Conservation (phyloP, 2,888 invertebrate genomes). For the Sinelater perroti region DNA sequence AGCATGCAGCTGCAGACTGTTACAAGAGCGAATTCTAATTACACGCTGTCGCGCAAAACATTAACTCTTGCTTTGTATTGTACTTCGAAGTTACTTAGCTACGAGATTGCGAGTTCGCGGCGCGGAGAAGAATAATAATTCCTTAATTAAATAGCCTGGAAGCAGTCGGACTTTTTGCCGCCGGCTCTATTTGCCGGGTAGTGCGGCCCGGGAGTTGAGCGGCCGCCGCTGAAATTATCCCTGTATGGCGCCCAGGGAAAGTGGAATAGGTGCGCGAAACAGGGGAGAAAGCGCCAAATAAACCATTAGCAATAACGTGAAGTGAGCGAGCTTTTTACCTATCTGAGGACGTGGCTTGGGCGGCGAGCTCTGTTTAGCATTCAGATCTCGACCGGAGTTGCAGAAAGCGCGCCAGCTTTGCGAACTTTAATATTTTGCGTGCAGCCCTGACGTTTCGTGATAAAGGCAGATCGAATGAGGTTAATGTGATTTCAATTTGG, state of each 20-base stretch:
- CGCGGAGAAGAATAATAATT: conserved; percentile 1
- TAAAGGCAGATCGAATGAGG: not conserved
- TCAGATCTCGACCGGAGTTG: conserved; percentile 15
- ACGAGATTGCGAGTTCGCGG: not conserved
- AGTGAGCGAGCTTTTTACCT: conserved; percentile 18
- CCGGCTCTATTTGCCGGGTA: conserved; percentile 7
- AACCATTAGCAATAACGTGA: conserved; percentile 33
- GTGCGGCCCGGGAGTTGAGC: not conserved
- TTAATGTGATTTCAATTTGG: not conserved
- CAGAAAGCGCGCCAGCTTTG: not conserved
- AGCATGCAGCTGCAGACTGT: conserved; percentile 18
- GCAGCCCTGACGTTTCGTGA: not conserved
- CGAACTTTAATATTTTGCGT: conserved; percentile 1
- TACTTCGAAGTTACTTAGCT: conserved; percentile 10
- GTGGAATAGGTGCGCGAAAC: conserved; percentile 18
- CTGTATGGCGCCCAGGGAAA: conserved; percentile 17
- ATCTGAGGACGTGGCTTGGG: conserved; percentile 11
- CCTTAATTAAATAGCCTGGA: conserved; percentile 10
- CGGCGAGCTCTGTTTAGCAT: conserved; percentile 10
- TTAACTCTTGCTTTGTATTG: conserved; percentile 15
- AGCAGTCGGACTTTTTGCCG: conserved; percentile 3
- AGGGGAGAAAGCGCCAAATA: conserved; percentile 25
- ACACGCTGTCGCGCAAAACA: conserved; percentile 26
- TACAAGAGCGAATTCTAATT: conserved; percentile 24
- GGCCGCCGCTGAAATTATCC: conserved; percentile 11